Evolutionary conservation across 2,888 invertebrate species (phyloP).

Genomic region (Leptopilina drosophilae): DNA sequence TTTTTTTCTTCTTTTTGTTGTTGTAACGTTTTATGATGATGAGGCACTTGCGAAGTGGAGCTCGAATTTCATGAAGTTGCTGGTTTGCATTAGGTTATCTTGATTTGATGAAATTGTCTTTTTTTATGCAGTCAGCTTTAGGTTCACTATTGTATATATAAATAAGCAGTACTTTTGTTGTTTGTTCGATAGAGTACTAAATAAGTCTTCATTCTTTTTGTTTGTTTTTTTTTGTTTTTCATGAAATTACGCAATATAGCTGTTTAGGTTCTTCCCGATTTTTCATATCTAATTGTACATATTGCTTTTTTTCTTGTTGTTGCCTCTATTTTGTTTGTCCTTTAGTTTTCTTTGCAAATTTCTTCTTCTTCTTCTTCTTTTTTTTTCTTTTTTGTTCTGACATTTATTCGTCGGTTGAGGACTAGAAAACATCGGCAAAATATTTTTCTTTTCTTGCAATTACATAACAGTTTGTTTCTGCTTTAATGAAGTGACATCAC

Average conservation of each 20-base stretch:
- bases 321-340: constrained; percentile 38
- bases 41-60: constrained; percentile 75
- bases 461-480: constrained; percentile 23
- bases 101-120: constrained; percentile 44
- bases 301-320: constrained; percentile 29
- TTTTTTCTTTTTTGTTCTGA: constrained; percentile 46
- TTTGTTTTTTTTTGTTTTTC: background rate
- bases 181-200: constrained; percentile 20
- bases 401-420: constrained; percentile 59
- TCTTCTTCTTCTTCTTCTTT: constrained; percentile 42
- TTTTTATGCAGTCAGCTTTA: constrained; percentile 20
- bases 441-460: constrained; percentile 43
- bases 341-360: background rate
- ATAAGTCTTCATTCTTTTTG: background rate
- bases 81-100: constrained; percentile 49
- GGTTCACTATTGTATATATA: background rate
- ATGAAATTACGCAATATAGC: background rate
- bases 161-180: constrained; percentile 38
- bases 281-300: background rate
- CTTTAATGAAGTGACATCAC: constrained; percentile 45
- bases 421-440: constrained; percentile 61
- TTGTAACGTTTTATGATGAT: constrained; percentile 50
- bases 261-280: background rate
- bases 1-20: constrained; percentile 2
- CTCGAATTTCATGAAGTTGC: constrained; percentile 65